Evolutionary conservation across 2,113 vertebrate species (phyloP), one percentile per base, ranked within the genome.

Genomic region (Oostethus manadensis): DNA sequence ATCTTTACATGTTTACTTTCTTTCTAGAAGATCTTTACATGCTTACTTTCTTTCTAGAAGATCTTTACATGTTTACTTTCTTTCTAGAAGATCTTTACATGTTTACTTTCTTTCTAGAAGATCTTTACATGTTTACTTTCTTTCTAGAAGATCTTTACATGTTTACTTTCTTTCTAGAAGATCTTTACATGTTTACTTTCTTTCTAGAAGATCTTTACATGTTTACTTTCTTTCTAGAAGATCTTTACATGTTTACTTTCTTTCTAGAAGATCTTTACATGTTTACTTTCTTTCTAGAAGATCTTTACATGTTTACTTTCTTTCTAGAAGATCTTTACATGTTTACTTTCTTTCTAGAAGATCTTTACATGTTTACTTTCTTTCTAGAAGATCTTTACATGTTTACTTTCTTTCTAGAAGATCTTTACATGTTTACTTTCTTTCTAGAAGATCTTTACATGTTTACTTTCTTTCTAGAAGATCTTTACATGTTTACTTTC

Each of bases 81-180:
- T 17, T 16, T 81, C 77, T 70, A n/a, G n/a, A n/a, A n/a, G n/a
- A n/a, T n/a, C n/a, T n/a, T 42, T 42, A 42, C 13, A 42, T 42
- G 13, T 42, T 42, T 43, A 70, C 45, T 80, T 82, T 82, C 71
- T 17, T 16, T 81, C 77, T 70, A n/a, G n/a, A n/a, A n/a, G n/a
- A n/a, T n/a, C n/a, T n/a, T 42, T 42, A 42, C 13, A 42, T 42
- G 13, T 42, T 42, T 43, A 70, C 45, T 80, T 82, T 82, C 71
- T 17, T 16, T 81, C 77, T 70, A n/a, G n/a, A n/a, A n/a, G n/a
- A n/a, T n/a, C n/a, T n/a, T 42, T 42, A 42, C 13, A 42, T 42
- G 13, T 42, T 42, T 43, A 70, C 45, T 80, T 82, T 82, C 71
- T 17, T 16, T 81, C 77, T 70, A n/a, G n/a, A n/a, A n/a, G n/a